phyloP scores from a whole-genome alignment of 2,888 invertebrate species.

The Apodemia hepburni region DNA sequence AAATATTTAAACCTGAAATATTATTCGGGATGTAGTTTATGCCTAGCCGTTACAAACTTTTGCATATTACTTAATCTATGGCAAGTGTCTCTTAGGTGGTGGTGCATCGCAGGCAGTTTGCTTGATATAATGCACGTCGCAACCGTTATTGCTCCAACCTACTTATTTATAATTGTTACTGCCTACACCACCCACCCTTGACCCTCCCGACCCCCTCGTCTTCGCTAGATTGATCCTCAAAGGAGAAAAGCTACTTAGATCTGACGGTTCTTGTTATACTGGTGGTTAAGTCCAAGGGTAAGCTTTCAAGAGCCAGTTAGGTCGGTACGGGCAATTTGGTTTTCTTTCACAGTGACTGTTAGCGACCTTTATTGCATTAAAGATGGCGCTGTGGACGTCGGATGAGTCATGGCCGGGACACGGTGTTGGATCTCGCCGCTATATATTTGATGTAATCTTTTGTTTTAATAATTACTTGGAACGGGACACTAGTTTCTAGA shows the following conservation, averaged over 20 bases:
- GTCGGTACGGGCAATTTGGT: constrained; percentile 73
- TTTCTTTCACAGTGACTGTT: constrained; percentile 66
- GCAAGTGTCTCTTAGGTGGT: constrained; percentile 65
- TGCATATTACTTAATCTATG: constrained; percentile 39
- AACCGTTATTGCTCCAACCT: constrained; percentile 74
- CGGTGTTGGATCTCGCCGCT: constrained; percentile 31
- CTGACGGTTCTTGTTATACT: constrained; percentile 31
- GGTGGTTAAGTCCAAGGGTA: constrained; percentile 38
- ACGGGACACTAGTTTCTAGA: constrained; percentile 27
- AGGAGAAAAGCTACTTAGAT: constrained; percentile 27
- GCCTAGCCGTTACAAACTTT: constrained; percentile 30
- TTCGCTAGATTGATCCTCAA: constrained; percentile 26
- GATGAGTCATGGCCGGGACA: constrained; percentile 43
- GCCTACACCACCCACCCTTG: constrained; percentile 46
- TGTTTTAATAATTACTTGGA: constrained; percentile 35
- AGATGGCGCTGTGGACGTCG: constrained; percentile 41
- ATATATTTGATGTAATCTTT: constrained; percentile 33
- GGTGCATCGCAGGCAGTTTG: constrained; percentile 73
- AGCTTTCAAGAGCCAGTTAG: constrained; percentile 56
- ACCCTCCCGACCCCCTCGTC: constrained; percentile 37
- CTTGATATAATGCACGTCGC: constrained; percentile 75
- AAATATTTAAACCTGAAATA: background rate
- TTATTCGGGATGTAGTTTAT: background rate
- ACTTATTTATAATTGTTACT: constrained; percentile 76
- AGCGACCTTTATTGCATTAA: constrained; percentile 66